Evolutionary conservation across 1,140 invertebrate genomes (phyloP), one percentile per base, ranked within the genome.

Genomic region (Charaxes varanes): DNA sequence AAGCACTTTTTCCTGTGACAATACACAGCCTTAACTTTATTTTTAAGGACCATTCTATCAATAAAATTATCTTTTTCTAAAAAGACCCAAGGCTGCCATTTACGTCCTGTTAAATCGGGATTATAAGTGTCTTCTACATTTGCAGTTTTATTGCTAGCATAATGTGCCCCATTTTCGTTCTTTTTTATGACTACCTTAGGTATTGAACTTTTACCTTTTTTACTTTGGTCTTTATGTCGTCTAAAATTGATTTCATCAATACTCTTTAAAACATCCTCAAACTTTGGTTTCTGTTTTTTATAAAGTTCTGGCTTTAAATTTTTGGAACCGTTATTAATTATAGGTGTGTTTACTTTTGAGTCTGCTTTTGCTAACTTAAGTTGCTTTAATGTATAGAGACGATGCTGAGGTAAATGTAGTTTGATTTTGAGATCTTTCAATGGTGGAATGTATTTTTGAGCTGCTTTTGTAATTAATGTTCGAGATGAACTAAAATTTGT

Each of bases 151-250:
- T 41, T 41, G 17, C 84, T 85, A 4, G 82, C 64, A 52, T 84
- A 85, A 54, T 85, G 84, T 24, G 80, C 76, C 11, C 84, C 84
- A 50, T 73, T 70, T 47, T 76, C 58, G 31, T 68, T 76, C 54
- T 84, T 83, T 48, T 85, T 85, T 40, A 85, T 85, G 22, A 85
- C 70, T 53, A 85, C 72, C 64, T 85, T 85, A 33, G 82, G 82
- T 46, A 85, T 69, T 22, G 45, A 30, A 41, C 62, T 63, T 50
- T 80, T 82, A 11, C 35, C 16, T 50, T 77, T 83, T 55, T 73
- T 79, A 43, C 42, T 62, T 48, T 78, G 83, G 44, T 72, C 62
- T 53, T 74, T 80, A 49, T 78, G 71, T 43, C 55, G 76, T 56
- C 71, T 69, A 41, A 76, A 69, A 49, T 84, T 77, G 37, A 78